Evolutionary conservation across 2,113 vertebrate species (phyloP).

Genomic region (Tachysurus vachellii): DNA sequence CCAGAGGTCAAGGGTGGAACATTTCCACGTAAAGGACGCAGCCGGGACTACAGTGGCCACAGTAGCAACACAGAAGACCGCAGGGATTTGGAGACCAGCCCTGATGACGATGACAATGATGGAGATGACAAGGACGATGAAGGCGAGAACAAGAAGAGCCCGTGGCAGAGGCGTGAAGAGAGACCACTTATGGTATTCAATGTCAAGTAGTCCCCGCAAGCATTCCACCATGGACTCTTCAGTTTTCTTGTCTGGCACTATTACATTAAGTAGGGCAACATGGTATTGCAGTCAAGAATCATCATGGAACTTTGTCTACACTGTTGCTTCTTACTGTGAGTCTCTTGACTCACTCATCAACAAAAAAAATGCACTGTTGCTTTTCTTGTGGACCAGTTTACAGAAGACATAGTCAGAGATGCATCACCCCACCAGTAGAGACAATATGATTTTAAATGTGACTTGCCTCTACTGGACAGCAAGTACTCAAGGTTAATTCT

Average conservation of each 20-base stretch:
- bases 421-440: not conserved
- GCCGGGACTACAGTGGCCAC: slow-evolving; percentile 75
- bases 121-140: slow-evolving; percentile 76
- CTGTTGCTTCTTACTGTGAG: not conserved
- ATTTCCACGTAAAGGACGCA: slow-evolving; percentile 69
- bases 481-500: not conserved
- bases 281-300: not conserved
- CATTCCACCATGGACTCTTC: slow-evolving; percentile 24
- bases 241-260: not conserved
- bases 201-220: slow-evolving; percentile 65
- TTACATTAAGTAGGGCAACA: not conserved
- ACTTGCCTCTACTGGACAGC: not conserved
- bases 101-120: slow-evolving; percentile 67
- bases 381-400: not conserved
- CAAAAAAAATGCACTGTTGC: not conserved
- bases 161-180: slow-evolving; percentile 84
- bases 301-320: not conserved
- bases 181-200: slow-evolving; percentile 84
- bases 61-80: slow-evolving; percentile 73
- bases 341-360: not conserved
- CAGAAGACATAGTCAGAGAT: not conserved
- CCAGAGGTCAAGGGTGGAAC: slow-evolving; percentile 67
- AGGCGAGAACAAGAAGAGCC: slow-evolving; percentile 81
- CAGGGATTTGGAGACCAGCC: slow-evolving; percentile 79
- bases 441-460: slow-evolving; percentile 10